phyloP scores from a whole-genome alignment of 2,888 invertebrate genomes.

The Phyllotreta cruciferae region DNA sequence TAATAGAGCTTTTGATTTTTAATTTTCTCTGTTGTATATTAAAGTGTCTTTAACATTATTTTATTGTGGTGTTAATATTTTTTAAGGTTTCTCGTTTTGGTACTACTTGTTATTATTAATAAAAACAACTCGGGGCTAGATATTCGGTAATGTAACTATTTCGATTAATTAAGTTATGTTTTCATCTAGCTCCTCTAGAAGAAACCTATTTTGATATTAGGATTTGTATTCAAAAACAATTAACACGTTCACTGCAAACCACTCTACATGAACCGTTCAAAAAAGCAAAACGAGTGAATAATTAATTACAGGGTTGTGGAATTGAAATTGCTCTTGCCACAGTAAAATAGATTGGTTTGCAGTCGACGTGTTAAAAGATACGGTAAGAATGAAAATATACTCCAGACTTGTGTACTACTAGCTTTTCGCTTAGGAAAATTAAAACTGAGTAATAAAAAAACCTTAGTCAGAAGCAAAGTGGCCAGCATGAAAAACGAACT shows the following conservation, averaged over 20 bases:
- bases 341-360: slow-evolving; percentile 27
- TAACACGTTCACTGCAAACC: too few relatives aligned
- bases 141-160: slow-evolving; percentile 2
- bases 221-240: slow-evolving; percentile 8
- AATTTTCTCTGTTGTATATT: slow-evolving; percentile 47
- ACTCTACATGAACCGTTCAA: too few relatives aligned
- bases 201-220: slow-evolving; percentile 19
- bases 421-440: slow-evolving; percentile 55
- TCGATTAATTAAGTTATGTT: slow-evolving; percentile 1
- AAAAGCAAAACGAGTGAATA: too few relatives aligned
- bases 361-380: slow-evolving; percentile 36
- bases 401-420: slow-evolving; percentile 49
- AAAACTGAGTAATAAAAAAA: slow-evolving; percentile 48
- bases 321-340: neutral
- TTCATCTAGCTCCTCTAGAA: slow-evolving; percentile 15
- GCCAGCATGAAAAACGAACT: slow-evolving; percentile 11
- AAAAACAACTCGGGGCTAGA: slow-evolving; percentile 7
- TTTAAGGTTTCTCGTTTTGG: slow-evolving; percentile 47
- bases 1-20: slow-evolving; percentile 44
- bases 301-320: too few relatives aligned
- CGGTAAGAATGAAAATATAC: slow-evolving; percentile 35
- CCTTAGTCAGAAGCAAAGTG: slow-evolving; percentile 29
- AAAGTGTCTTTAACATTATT: slow-evolving; percentile 47
- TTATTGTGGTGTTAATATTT: slow-evolving; percentile 50
- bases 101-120: slow-evolving; percentile 35